phyloP scores from a whole-genome alignment of 2,113 vertebrate species.

The Gymnarchus niloticus region DNA sequence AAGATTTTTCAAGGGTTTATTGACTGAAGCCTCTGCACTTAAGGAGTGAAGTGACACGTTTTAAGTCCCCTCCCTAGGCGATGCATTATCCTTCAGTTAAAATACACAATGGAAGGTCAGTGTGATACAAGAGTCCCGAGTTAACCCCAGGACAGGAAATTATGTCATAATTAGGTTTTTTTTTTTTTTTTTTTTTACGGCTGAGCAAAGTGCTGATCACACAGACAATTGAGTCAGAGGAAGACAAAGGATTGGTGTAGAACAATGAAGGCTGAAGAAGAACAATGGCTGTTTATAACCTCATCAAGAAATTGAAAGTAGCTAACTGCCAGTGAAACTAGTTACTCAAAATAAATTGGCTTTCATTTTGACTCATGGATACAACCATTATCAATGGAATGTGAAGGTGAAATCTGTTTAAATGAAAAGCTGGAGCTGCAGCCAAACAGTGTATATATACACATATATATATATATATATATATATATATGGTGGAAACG shows the following conservation, averaged over 20 bases:
- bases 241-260: not conserved
- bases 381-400: not conserved
- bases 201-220: not conserved
- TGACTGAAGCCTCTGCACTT: not conserved
- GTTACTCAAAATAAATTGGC: not conserved
- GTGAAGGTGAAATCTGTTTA: not conserved
- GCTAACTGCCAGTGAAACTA: not conserved
- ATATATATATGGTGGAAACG: not conserved
- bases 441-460: not conserved
- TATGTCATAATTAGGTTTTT: not conserved
- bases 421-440: not conserved
- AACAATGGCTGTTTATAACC: not conserved
- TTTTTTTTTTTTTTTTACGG: not conserved
- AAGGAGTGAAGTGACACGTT: not conserved
- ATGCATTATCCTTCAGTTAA: too few species aligned
- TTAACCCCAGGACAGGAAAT: not conserved
- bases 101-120: not conserved
- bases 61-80: not conserved
- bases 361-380: not conserved
- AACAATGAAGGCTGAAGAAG: not conserved
- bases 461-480: not conserved
- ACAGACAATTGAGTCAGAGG: not conserved
- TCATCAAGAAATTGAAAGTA: not conserved
- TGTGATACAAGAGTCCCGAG: not conserved
- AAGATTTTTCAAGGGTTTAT: not conserved